Evolutionary conservation across 2,888 invertebrate species (phyloP), one percentile per base, ranked within the genome.

Genomic region (Hofmannophila pseudospretella): DNA sequence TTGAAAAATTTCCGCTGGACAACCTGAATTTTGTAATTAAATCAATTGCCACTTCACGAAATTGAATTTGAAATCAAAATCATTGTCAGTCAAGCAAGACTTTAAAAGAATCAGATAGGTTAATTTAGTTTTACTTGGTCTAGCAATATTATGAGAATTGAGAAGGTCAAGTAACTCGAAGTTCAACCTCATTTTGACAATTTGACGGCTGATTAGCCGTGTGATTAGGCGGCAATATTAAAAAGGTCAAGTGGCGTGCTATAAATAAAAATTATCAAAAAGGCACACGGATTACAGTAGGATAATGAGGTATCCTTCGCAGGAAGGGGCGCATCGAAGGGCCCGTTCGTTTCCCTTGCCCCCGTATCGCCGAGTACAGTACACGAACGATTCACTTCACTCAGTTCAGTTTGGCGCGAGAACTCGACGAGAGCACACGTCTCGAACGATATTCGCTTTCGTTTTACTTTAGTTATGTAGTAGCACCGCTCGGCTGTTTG

Each of bases 251-350:
- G 41, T 53, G 66, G 58, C 66, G 65, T 59, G 62, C 66, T 65
- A 73, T 72, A 77, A 79, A 79, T 77, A 75, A 72, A 74, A 75
- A 73, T 78, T 74, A 78, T 79, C 74, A 74, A 76, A 76, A 79
- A 79, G 78, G 75, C 78, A 66, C 70, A 73, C 69, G 79, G 81
- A 84, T 84, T 81, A 82, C 74, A 74, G 73, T 70, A 66, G 77
- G 84, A 84, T 84, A 85, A 82, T 84, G 81, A 85, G 82, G 81
- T 80, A 80, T 84, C 78, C 74, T 77, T 74, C 54, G 69, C 68
- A 64, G 54, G 57, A 66, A 70, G 77, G 78, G 78, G 79, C 71
- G 74, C 60, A 60, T 53, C 53, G 42, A 38, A 50, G 59, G 54
- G 56, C 51, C 45, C 41, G 41, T 36, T 36, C 11, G 7, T 11